Base-by-base conservation (phyloP, 1,140 invertebrate species). In the Elysia chlorotica region DNA sequence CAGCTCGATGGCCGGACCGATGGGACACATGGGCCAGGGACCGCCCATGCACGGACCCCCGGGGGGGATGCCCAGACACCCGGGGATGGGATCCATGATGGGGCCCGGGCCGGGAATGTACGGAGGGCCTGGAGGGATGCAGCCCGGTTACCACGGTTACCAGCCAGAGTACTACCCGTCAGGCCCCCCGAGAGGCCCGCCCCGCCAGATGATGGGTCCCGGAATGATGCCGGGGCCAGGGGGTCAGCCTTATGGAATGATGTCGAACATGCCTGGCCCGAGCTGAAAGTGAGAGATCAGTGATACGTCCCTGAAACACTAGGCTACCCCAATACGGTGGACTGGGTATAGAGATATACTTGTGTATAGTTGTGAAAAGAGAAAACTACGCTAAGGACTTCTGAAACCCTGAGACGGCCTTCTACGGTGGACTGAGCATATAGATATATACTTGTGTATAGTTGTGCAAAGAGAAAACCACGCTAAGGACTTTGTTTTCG, bases 231-330 rank as follows among this genome's bases (percentile, higher is more conserved):
- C 57, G 25, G 69, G 69, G 2, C 57, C 57, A 31, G 10, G 10
- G 6, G 59, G 69, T 1, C 69, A 71, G 30, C 69, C 57, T 14
- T 71, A 71, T 25, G 57, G 68, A 1, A 70, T 70, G 68, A 59
- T 70, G 54, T 25, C 56, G 10, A 23, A 19, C 56, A 59, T 59
- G 56, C 68, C 68, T 31, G 68, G 68, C 6, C 68, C 68, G 10
- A 70, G 68, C 56, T 70, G 68, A 70, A 56, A 70, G n/a, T n/a
- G n/a, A n/a, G n/a, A n/a, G n/a, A n/a, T n/a, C n/a, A n/a, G n/a
- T n/a, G n/a, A n/a, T n/a, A n/a, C n/a, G n/a, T n/a, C n/a, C n/a
- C n/a, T n/a, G n/a, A n/a, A n/a, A n/a, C n/a, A n/a, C n/a, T n/a
- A n/a, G n/a, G n/a, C n/a, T n/a, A n/a, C n/a, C n/a, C n/a, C n/a